Base-by-base conservation (phyloP, 2,113 vertebrate species). In the Syngnathus typhle region DNA sequence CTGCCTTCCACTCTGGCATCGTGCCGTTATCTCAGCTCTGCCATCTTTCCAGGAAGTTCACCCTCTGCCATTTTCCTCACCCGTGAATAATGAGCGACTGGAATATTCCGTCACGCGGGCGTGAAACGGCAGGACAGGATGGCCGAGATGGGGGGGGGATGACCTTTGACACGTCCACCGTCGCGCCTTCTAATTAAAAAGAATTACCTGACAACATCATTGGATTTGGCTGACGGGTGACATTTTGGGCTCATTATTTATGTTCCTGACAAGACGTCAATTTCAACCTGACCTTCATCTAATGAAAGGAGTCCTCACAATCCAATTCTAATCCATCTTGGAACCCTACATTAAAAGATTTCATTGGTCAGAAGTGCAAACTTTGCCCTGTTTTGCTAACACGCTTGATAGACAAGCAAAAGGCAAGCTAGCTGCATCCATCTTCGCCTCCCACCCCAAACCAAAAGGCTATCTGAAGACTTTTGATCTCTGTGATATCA, bases 101-200 rank as follows among this genome's bases (percentile, higher is more conserved):
- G 79, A 75, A 78, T 78, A 77, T 77, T 71, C 61, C 64, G 32
- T 73, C 44, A 65, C 15, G 1, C n/a, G 15, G 54, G 64, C 1
- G 23, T 62, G 36, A 68, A 69, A 51, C 36, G 18, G 55, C 65
- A 73, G 23, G 54, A 64, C 59, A 10, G 67, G 67, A 32, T 32
- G 63, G 39, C 55, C 27, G 27, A 58, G 27, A 32, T 58, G 12
- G 13, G 27, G 49, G 16, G 37, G n/a, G 41, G 60, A 7, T 70
- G 69, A 81, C 65, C 79, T 79, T 70, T 77, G 72, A 76, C 77
- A 11, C 65, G 0, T 51, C 49, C 15, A 10, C 19, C 13, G 27
- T 58, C 27, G 7, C 65, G 47, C 73, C 68, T 65, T 64, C 44
- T 69, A 68, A 85, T 85, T 75, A 68, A 65, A 79, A 64, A 46